Conservation (phyloP, 2,113 vertebrate species). For the Barbus barbus region DNA sequence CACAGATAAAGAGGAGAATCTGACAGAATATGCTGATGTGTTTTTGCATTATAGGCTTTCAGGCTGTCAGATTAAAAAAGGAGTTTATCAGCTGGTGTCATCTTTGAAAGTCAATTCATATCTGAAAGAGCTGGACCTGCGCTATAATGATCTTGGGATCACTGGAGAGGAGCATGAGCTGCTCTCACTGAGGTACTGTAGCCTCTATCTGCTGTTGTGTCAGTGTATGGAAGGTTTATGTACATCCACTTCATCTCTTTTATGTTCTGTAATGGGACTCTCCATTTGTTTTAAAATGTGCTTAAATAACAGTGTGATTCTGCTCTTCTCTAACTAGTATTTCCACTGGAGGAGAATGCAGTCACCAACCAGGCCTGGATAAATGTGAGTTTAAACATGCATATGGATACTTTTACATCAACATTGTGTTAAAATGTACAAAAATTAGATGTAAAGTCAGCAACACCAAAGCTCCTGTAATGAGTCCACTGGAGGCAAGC, state of each 20-base stretch:
- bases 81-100: neutral
- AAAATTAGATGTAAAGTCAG: too few species aligned
- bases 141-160: slow-evolving; percentile 7
- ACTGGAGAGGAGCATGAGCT: neutral
- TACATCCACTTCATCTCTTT: too few species aligned
- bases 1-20: too few species aligned
- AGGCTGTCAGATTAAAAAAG: neutral
- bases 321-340: neutral
- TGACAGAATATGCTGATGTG: too few species aligned
- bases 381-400: slow-evolving; percentile 7
- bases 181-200: neutral
- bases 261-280: neutral
- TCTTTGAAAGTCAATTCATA: neutral
- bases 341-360: neutral
- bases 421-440: too few species aligned
- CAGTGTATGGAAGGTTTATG: too few species aligned
- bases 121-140: slow-evolving; percentile 22
- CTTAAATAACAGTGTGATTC: too few species aligned
- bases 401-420: too few species aligned
- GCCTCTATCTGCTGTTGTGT: too few species aligned
- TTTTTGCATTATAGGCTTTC: neutral
- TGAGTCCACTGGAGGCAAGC: too few species aligned
- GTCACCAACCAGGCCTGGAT: neutral
- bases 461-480: too few species aligned
- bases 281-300: neutral